Base-by-base conservation (phyloP, 2,113 vertebrate genomes). In the Melanerpes formicivorus region DNA sequence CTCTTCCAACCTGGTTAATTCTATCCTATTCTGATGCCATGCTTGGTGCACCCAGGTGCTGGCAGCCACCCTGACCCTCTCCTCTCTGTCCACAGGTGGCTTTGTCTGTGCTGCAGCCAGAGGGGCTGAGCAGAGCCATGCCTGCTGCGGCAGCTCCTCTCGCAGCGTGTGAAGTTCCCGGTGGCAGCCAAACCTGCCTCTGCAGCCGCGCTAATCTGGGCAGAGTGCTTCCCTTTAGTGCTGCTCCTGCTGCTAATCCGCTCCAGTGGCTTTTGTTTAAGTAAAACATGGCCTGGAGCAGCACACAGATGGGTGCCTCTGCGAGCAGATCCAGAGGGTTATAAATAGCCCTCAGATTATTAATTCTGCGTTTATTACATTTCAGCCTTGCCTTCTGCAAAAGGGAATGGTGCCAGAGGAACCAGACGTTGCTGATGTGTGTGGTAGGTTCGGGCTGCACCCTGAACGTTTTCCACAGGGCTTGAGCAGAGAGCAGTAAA, bases 311-410 rank as follows among this genome's bases (percentile, higher is more conserved):
- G 80, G 91, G 59, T 5, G 8, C 67, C 18, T 95, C 94, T 91
- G 89, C 82, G 25, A 87, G 83, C 84, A 87, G 84, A 82, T 93
- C 93, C 91, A 76, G 79, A 62, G 59, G 55, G 59, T 93, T 96
- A 85, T 87, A 96, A 92, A 96, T 90, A 96, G 82, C 71, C 66
- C 85, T 92, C 93, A 98, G 77, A 84, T 91, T 95, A 95, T 95
- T 96, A 92, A 84, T 91, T 95, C 90, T 90, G 93, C 50, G 84
- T 94, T 92, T 92, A 87, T 92, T 95, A 83, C 14, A 8, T 91
- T 93, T 80, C 74, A 90, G 67, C 55, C 37, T 76, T 94, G 87
- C 74, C 64, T 91, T 95, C 79, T 80, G 71, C 55, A 78, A 81
- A 81, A 69, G 81, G 11, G 88, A 88, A 93, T 1, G 1, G 63